phyloP scores from a whole-genome alignment of 2,113 vertebrate species.

The Dipodomys merriami region DNA sequence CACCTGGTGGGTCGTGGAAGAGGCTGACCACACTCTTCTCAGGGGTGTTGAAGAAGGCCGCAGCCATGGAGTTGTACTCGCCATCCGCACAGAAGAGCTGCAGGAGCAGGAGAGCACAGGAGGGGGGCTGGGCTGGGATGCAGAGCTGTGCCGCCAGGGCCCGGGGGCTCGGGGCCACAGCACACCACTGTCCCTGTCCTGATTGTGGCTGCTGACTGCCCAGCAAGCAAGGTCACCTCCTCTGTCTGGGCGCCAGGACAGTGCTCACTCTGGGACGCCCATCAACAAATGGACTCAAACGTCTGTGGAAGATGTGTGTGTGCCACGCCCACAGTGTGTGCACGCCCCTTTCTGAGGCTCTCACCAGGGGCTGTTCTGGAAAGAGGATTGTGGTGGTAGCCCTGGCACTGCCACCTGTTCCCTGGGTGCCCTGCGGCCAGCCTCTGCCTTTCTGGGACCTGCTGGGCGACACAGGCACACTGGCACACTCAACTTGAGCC shows the following conservation, averaged over 20 bases:
- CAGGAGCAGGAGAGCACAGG: background rate
- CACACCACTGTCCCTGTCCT: too few species aligned
- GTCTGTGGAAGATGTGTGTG: too few species aligned
- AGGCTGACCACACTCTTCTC: constrained; percentile 96
- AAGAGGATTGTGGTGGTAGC: background rate
- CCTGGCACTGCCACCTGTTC: background rate
- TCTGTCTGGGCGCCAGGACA: too few species aligned
- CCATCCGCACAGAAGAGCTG: constrained; percentile 98
- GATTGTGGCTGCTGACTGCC: background rate
- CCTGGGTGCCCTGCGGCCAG: background rate
- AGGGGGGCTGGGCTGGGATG: background rate
- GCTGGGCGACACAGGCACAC: too few species aligned
- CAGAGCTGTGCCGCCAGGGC: too few species aligned
- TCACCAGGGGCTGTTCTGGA: background rate
- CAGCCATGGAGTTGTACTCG: constrained; percentile 98
- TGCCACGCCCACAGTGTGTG: background rate
- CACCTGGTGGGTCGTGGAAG: constrained; percentile 96
- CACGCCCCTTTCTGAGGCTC: background rate
- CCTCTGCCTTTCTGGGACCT: background rate
- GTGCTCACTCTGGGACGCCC: background rate
- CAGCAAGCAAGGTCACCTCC: background rate
- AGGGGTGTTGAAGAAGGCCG: constrained; percentile 96
- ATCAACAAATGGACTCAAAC: background rate
- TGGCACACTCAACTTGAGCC: too few species aligned
- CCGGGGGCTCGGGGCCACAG: too few species aligned